Evolutionary conservation across 2,797 vertebrate genomes (phyloP), one percentile per base, ranked within the genome.

Genomic region (Micrastur ruficollis): DNA sequence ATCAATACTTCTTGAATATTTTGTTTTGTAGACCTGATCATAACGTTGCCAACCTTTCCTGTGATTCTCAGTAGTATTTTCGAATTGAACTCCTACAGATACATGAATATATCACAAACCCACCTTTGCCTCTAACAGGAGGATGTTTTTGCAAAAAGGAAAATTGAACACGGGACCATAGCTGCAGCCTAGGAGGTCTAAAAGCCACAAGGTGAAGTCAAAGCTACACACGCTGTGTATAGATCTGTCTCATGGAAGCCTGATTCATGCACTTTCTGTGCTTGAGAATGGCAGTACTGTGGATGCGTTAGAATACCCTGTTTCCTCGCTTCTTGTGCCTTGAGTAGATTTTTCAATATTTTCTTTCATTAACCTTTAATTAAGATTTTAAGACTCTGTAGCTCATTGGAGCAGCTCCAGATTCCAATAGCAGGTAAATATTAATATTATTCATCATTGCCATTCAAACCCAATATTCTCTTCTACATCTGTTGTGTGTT

Each of bases 341-440:
- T 18, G 20, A 52, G 17, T 44, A 67, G 50, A 47, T 80, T 81
- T 95, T 93, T 82, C 92, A 85, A 11, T 91, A 67, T 92, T 92
- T 96, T 82, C 59, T 91, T 92, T 94, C 71, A 84, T 91, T 94
- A 91, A 74, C 59, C 10, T 90, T 93, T 87, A 93, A 94, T 94
- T 93, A 92, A 81, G 81, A 70, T 80, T 94, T 90, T 74, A 92
- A 86, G 63, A 59, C 59, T 79, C 82, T 56, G 13, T 63, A 65
- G 55, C 36, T 86, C 71, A 38, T 53, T 87, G 78, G 19, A 92
- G 36, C 12, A 67, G 50, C n/a, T 95, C 67, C 71, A 89, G 47
- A 52, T 94, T 94, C 26, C 73, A 76, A 59, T 6, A 89, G 40
- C 13, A 90, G 22, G 44, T 86, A 93, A 86, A 93, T 90, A 95